Base-by-base conservation (phyloP, 2,888 invertebrate species). In the Epinotia nisella region DNA sequence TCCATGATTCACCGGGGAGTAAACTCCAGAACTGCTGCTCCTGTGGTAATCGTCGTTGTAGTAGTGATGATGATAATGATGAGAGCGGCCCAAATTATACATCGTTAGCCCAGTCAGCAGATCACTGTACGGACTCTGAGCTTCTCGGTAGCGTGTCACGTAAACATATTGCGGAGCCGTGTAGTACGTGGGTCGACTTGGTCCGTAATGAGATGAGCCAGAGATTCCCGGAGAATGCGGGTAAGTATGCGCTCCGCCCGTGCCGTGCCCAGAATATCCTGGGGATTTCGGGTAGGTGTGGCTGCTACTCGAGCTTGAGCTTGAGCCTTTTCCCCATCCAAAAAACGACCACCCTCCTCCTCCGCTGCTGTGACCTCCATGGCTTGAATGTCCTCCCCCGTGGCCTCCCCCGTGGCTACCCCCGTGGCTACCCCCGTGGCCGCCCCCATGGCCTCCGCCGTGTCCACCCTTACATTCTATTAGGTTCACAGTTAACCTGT, bases 51-150 rank as follows among this genome's bases (percentile, higher is more conserved):
- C 67, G 59, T 76, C 75, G 17, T 75, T 53, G 60, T 77, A 77
- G 56, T 78, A 75, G 60, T 76, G 72, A 35, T 76, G 56, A 13
- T 75, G 58, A 68, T 72, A 39, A 51, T 49, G 45, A 51, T 75
- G 73, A 13, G 78, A 77, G 11, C 78, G 77, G 10, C 74, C 74
- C 62, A 78, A 39, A 51, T 78, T 77, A 53, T 78, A 78, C 59
- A 78, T 58, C 1, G 78, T 70, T n/a, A 78, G 55, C 2, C 78
- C 78, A n/a, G 74, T 77, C n/a, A 78, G 68, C 21, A 78, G 45
- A 59, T 78, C 53, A 45, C 74, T 70, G 51, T 75, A 78, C 17
- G 67, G 70, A 55, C 77, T 77, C 11, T 62, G 68, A 53, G 76
- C 70, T 53, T 76, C 53, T 41, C 77, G 64, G 56, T 76, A 76